Evolutionary conservation across 2,888 invertebrate genomes (phyloP).

Genomic region (Papilio elwesi): DNA sequence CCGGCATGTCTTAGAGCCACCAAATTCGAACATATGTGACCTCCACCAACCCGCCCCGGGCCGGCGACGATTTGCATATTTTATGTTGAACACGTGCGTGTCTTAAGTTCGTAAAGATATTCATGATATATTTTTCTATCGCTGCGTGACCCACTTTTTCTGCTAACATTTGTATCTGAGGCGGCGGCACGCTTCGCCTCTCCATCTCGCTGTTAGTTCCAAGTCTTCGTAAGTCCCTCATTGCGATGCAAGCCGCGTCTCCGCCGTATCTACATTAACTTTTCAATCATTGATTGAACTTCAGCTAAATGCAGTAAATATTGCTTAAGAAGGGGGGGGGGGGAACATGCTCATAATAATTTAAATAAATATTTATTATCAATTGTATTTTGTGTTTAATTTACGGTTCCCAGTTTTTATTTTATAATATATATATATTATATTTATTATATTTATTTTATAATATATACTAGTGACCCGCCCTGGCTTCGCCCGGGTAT

Average conservation of each 20-base stretch:
- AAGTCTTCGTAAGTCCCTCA: neutral
- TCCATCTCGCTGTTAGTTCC: neutral
- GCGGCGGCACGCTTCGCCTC: neutral
- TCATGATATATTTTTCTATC: neutral
- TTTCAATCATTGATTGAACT: neutral
- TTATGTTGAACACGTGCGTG: neutral
- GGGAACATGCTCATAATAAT: no score
- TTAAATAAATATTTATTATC: no score
- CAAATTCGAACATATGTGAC: no score
- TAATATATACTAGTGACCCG: no score
- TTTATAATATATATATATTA: no score
- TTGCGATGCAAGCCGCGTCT: conserved; percentile 2
- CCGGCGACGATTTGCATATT: neutral
- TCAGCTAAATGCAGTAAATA: neutral
- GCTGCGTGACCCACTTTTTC: neutral
- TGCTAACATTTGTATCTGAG: neutral
- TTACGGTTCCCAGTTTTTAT: no score
- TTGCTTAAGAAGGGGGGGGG: neutral
- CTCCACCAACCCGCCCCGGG: no score
- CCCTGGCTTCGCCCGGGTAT: no score
- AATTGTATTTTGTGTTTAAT: no score
- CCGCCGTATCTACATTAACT: conserved; percentile 6
- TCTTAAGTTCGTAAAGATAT: neutral
- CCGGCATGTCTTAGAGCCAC: no score
- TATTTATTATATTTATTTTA: no score